Percentiles rank a stretch among this genome's conserved stretches.
Evolutionary conservation across 1,140 invertebrate genomes (phyloP).

Genomic region (Mya arenaria): DNA sequence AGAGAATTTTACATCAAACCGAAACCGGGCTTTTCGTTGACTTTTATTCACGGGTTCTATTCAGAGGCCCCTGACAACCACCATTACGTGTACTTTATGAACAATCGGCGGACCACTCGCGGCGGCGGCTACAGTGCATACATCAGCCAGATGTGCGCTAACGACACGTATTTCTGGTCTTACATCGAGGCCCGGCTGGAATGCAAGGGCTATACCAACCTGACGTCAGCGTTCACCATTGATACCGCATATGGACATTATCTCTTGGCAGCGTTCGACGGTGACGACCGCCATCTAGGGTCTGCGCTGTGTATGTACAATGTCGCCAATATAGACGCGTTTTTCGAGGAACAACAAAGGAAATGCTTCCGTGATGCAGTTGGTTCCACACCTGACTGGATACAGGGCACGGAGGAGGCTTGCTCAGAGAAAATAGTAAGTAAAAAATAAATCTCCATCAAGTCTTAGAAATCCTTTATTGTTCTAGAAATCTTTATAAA

Average conservation of each 20-base stretch:
- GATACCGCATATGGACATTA: background rate
- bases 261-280: background rate
- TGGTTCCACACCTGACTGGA: background rate
- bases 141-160: conserved; percentile 14
- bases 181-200: conserved; percentile 23
- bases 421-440: background rate
- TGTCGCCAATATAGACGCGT: background rate
- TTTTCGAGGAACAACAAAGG: background rate
- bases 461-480: too few relatives aligned
- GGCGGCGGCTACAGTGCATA: background rate
- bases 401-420: background rate
- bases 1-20: background rate
- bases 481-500: too few relatives aligned
- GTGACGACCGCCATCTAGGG: background rate
- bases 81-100: background rate
- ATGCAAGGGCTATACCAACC: conserved; percentile 15
- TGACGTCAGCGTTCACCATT: background rate
- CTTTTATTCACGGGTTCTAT: conserved; percentile 17
- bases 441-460: too few relatives aligned
- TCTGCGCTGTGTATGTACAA: background rate
- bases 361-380: background rate
- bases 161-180: conserved; percentile 13
- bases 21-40: background rate
- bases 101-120: background rate
- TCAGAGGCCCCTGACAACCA: background rate